phyloP scores from a whole-genome alignment of 2,797 vertebrate genomes.

The Sebastes steindachneri region DNA sequence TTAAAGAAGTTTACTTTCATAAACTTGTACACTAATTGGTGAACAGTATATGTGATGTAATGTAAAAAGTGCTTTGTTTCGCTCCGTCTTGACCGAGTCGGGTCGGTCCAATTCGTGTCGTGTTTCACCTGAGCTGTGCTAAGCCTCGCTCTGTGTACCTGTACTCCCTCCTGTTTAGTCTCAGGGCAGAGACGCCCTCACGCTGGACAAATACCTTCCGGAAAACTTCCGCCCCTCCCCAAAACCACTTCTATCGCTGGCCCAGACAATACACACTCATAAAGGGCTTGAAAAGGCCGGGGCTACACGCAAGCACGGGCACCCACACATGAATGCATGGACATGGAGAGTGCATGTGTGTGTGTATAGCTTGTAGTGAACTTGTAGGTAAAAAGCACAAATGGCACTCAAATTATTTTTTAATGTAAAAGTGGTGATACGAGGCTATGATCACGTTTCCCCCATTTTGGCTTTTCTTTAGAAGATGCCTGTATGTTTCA shows the following conservation, averaged over 20 bases:
- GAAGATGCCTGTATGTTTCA: too few species aligned
- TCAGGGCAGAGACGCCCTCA: slow-evolving; percentile 63
- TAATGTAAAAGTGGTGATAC: neutral
- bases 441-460: neutral
- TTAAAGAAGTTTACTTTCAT: neutral
- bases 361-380: neutral
- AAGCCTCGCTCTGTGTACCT: slow-evolving; percentile 40
- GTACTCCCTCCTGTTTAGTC: slow-evolving; percentile 69
- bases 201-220: slow-evolving; percentile 69
- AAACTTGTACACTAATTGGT: neutral
- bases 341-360: neutral
- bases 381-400: neutral
- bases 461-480: too few species aligned
- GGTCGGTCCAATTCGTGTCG: slow-evolving; percentile 23
- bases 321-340: neutral
- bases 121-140: slow-evolving; percentile 3
- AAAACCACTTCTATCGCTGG: slow-evolving; percentile 77
- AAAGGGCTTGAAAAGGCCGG: slow-evolving; percentile 46
- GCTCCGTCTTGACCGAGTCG: neutral
- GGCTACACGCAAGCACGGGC: slow-evolving; percentile 20
- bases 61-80: neutral
- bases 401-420: neutral
- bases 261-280: slow-evolving; percentile 68
- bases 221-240: slow-evolving; percentile 65
- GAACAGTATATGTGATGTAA: neutral